Evolutionary conservation across 2,888 invertebrate species (phyloP).

Genomic region (Limnephilus auricula): DNA sequence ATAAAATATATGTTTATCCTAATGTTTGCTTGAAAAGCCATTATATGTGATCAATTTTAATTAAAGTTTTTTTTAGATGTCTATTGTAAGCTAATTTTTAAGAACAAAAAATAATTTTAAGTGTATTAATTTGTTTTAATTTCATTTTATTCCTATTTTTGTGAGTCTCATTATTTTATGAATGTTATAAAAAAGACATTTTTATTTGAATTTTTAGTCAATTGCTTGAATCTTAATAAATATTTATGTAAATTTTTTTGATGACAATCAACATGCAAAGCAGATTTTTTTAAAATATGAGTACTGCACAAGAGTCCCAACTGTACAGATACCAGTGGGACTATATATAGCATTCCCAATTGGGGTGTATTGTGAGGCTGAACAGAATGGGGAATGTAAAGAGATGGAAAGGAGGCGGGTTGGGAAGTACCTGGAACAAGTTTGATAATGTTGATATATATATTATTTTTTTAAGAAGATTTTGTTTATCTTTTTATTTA

Average conservation of each 20-base stretch:
- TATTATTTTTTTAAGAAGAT: too few relatives aligned
- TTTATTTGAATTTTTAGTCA: neutral
- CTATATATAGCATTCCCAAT: neutral
- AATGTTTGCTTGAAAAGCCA: neutral
- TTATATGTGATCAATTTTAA: neutral
- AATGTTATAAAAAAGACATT: neutral
- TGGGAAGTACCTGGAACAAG: neutral
- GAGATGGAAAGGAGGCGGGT: neutral
- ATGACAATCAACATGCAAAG: neutral
- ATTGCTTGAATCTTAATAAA: neutral
- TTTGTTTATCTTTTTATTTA: too few relatives aligned
- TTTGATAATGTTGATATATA: too few relatives aligned
- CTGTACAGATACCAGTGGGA: neutral
- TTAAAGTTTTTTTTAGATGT: neutral
- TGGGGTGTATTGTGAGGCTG: neutral
- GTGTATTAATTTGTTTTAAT: neutral
- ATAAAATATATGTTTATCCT: neutral
- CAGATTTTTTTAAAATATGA: neutral
- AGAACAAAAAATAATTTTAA: neutral
- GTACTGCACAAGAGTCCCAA: neutral
- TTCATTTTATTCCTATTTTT: neutral
- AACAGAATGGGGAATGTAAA: neutral
- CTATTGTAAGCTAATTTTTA: neutral
- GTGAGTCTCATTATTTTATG: neutral
- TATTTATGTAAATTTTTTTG: neutral